Evolutionary conservation across 2,113 vertebrate genomes (phyloP).

Genomic region (Corythoichthys intestinalis): DNA sequence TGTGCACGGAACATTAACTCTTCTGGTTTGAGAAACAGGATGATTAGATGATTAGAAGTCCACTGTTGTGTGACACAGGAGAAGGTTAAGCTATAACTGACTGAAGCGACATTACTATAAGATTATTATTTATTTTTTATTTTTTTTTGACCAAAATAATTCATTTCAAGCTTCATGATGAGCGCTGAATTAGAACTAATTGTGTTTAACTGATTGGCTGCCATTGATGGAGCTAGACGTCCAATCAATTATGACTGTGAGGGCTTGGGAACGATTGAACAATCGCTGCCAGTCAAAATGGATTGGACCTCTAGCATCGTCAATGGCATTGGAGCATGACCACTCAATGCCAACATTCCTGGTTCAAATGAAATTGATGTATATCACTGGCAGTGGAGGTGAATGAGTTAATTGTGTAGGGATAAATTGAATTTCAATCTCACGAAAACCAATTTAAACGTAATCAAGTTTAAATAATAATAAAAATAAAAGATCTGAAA

Average conservation of each 20-base stretch:
- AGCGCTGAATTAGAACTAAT: neutral
- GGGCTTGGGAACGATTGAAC: too few species aligned
- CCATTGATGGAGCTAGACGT: too few species aligned
- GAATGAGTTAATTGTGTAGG: too few species aligned
- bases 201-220: too few species aligned
- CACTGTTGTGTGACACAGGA: conserved; percentile 8
- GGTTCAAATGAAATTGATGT: too few species aligned
- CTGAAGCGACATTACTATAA: conserved; percentile 14
- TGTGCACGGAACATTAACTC: conserved; percentile 35
- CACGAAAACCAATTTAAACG: neutral
- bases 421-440: neutral
- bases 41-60: conserved; percentile 18
- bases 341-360: too few species aligned
- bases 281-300: too few species aligned
- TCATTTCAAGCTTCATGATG: neutral
- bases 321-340: too few species aligned
- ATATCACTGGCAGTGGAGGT: too few species aligned
- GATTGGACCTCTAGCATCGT: too few species aligned
- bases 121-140: conserved; percentile 4
- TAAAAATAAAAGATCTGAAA: conserved; percentile 16
- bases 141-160: conserved; percentile 3
- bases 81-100: conserved; percentile 24
- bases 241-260: too few species aligned
- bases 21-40: conserved; percentile 14
- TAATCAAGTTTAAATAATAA: conserved; percentile 33